These are phyloP conservation scores for Elysia chlorotica DNA, from an alignment of 1,140 invertebrate genomes.

Conservation along the genomic window DNA sequence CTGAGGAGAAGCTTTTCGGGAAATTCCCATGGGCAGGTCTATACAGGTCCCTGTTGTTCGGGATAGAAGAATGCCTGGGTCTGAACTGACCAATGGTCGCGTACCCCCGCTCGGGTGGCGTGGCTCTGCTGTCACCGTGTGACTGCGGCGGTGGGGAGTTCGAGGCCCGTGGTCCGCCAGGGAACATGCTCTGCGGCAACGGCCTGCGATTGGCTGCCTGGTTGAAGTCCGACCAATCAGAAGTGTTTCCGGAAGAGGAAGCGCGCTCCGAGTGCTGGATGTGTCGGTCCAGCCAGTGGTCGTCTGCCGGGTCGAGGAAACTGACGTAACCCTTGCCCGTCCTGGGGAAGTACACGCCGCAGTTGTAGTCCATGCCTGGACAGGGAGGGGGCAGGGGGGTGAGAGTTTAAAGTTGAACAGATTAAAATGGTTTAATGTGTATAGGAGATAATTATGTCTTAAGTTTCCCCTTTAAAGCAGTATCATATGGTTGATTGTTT, in stretches of 20 bases:
- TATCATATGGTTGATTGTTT: background rate
- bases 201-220: conserved; percentile 16
- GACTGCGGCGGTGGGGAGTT: no score
- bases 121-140: no score
- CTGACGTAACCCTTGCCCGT: conserved; percentile 18
- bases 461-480: background rate
- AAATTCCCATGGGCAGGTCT: no score
- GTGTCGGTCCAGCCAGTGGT: conserved; percentile 15
- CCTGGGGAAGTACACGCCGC: conserved; percentile 11
- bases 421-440: background rate
- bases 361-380: conserved; percentile 14
- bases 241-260: no score
- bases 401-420: background rate
- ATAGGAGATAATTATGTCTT: background rate
- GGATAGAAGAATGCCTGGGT: no score
- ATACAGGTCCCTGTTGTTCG: no score
- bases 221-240: conserved; percentile 6
- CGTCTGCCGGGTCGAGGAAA: conserved; percentile 14
- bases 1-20: no score
- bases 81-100: no score
- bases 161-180: no score
- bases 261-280: background rate
- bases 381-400: background rate
- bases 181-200: conserved; percentile 3
- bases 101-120: no score